A percentile compares a stretch with the other conserved stretches of the same genome.
phyloP scores from a whole-genome alignment of 1,140 invertebrate genomes.

The Psix sp. region DNA sequence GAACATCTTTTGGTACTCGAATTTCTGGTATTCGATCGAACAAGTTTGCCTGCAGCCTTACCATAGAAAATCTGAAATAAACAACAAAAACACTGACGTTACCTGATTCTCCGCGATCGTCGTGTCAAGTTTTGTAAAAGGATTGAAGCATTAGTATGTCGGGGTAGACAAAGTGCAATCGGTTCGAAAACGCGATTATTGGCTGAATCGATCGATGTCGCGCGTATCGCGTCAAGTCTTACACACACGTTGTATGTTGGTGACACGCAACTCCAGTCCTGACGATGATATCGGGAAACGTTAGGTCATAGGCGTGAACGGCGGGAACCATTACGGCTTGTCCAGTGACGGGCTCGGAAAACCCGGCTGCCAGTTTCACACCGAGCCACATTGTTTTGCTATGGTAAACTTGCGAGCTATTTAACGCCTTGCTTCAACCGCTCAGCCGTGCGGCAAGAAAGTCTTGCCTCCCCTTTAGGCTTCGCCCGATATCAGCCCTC shows the following conservation, averaged over 20 bases:
- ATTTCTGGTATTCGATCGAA: slow-evolving; percentile 17
- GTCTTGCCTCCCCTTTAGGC: slow-evolving; percentile 51
- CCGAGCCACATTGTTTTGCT: slow-evolving; percentile 71
- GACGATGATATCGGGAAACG: slow-evolving; percentile 53
- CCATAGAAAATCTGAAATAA: slow-evolving; percentile 34
- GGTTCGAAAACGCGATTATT: slow-evolving; percentile 57
- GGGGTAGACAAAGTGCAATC: slow-evolving; percentile 53
- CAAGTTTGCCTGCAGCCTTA: slow-evolving; percentile 12
- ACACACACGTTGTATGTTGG: slow-evolving; percentile 3
- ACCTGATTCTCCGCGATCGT: too few relatives aligned
- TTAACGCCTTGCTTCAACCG: slow-evolving; percentile 71
- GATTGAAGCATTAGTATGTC: slow-evolving; percentile 39
- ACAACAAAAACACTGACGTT: slow-evolving; percentile 8
- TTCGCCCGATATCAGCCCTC: slow-evolving; percentile 14
- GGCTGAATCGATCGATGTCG: slow-evolving; percentile 44
- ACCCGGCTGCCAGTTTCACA: slow-evolving; percentile 65
- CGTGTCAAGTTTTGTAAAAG: slow-evolving; percentile 32
- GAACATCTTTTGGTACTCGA: slow-evolving; percentile 18
- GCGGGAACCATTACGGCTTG: slow-evolving; percentile 43
- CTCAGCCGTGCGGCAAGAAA: slow-evolving; percentile 65
- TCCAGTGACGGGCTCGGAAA: slow-evolving; percentile 45
- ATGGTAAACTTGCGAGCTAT: slow-evolving; percentile 73
- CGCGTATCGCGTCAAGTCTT: slow-evolving; percentile 31
- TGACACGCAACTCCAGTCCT: slow-evolving; percentile 47
- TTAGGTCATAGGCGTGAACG: slow-evolving; percentile 41